Evolutionary conservation across 53 echinoderm and acorn worm species (phyloP).

Genomic region (Stichopus horrens): DNA sequence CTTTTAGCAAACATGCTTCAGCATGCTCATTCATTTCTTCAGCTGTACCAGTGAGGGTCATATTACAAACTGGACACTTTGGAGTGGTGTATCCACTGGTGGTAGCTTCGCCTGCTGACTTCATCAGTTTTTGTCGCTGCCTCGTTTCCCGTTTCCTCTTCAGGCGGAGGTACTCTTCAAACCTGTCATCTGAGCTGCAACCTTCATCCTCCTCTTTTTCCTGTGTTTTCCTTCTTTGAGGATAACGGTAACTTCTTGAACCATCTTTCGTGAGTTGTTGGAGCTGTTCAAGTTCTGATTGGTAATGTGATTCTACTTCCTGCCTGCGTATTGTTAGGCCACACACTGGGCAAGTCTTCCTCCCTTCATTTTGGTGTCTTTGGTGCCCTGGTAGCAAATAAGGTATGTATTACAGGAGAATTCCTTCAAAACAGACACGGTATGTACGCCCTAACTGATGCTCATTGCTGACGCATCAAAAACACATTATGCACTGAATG

Average conservation of each 20-base stretch:
- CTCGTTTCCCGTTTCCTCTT: slow-evolving; percentile 42
- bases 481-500: too few species aligned
- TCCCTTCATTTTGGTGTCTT: slow-evolving; percentile 39
- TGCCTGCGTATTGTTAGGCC: slow-evolving; percentile 76
- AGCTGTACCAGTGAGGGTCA: slow-evolving; percentile 64
- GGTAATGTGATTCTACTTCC: slow-evolving; percentile 72
- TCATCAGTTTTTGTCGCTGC: slow-evolving; percentile 5
- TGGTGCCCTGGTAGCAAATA: slow-evolving; percentile 1
- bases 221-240: slow-evolving; percentile 21
- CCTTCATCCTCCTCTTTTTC: slow-evolving; percentile 48
- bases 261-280: slow-evolving; percentile 68
- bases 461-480: too few species aligned
- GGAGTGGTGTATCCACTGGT: slow-evolving; percentile 9
- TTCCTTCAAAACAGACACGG: too few species aligned
- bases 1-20: slow-evolving; percentile 79
- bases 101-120: not conserved
- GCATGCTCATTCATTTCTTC: slow-evolving; percentile 83
- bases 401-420: too few species aligned
- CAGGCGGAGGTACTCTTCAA: slow-evolving; percentile 11
- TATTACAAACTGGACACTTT: slow-evolving; percentile 64
- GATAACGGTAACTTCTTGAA: slow-evolving; percentile 15
- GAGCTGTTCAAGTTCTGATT: slow-evolving; percentile 75
- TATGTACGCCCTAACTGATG: too few species aligned
- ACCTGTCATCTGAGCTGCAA: slow-evolving; percentile 18
- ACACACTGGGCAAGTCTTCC: slow-evolving; percentile 71